These are phyloP conservation scores for Oscheius sp. DNA, from an alignment of 1,140 invertebrate genomes.

Conservation along the genomic window DNA sequence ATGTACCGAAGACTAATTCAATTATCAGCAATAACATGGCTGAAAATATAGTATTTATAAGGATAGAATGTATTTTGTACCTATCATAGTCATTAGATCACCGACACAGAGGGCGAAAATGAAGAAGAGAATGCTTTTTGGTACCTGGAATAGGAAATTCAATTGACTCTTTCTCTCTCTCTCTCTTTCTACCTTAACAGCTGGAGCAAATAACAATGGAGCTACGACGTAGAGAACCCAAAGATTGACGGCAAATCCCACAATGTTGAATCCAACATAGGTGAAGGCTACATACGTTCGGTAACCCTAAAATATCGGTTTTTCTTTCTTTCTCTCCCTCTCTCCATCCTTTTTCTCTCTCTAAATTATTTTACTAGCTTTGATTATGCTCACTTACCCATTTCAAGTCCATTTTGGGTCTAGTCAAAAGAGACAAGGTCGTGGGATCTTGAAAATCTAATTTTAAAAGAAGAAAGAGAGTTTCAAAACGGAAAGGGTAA, in stretches of 20 bases:
- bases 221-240: conserved; percentile 59
- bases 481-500: too few species aligned
- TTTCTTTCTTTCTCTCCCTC: not conserved
- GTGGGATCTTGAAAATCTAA: too few species aligned
- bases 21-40: conserved; percentile 56
- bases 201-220: conserved; percentile 35
- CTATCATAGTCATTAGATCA: conserved; percentile 58
- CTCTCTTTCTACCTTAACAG: conserved; percentile 15
- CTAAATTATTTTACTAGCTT: too few species aligned
- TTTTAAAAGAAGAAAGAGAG: too few species aligned
- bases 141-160: conserved; percentile 39
- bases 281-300: conserved; percentile 56
- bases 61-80: conserved; percentile 34
- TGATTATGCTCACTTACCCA: too few species aligned
- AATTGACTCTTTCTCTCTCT: not conserved
- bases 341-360: too few species aligned
- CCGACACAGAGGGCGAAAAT: conserved; percentile 55
- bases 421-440: too few species aligned
- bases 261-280: conserved; percentile 53
- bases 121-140: conserved; percentile 58
- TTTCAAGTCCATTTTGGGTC: too few species aligned
- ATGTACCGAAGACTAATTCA: conserved; percentile 55
- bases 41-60: conserved; percentile 34
- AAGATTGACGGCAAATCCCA: conserved; percentile 53
- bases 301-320: conserved; percentile 49